Evolutionary conservation across 2,113 vertebrate genomes (phyloP).

Genomic region (Camarhynchus parvulus): DNA sequence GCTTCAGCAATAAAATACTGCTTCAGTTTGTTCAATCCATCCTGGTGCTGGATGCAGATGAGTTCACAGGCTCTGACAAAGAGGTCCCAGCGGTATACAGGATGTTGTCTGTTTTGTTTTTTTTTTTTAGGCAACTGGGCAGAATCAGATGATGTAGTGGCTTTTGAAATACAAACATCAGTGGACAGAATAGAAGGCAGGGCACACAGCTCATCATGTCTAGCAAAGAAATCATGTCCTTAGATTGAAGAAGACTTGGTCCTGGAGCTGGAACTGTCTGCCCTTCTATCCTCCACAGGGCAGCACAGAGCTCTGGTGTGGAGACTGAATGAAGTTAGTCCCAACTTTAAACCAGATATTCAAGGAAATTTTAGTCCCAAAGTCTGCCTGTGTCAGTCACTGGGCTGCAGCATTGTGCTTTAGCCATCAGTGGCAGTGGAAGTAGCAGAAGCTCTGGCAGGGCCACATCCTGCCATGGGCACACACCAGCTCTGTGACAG

Average conservation of each 20-base stretch:
- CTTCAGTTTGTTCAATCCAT: conserved; percentile 41
- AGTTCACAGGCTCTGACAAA: conserved; percentile 30
- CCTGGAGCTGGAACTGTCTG: neutral
- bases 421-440: neutral
- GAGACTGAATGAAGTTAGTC: neutral
- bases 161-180: neutral
- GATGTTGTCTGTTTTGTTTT: neutral
- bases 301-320: neutral
- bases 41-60: conserved; percentile 27
- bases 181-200: neutral
- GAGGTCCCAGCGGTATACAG: neutral
- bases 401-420: neutral
- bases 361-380: neutral
- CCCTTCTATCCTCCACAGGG: fast-evolving
- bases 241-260: neutral
- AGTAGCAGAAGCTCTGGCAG: neutral
- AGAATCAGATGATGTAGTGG: neutral
- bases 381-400: neutral
- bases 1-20: conserved; percentile 51
- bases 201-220: neutral
- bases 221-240: neutral
- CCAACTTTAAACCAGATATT: neutral
- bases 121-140: neutral
- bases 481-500: neutral
- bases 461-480: fast-evolving